Conservation (phyloP, 2,113 vertebrate species). For the Mugil cephalus region DNA sequence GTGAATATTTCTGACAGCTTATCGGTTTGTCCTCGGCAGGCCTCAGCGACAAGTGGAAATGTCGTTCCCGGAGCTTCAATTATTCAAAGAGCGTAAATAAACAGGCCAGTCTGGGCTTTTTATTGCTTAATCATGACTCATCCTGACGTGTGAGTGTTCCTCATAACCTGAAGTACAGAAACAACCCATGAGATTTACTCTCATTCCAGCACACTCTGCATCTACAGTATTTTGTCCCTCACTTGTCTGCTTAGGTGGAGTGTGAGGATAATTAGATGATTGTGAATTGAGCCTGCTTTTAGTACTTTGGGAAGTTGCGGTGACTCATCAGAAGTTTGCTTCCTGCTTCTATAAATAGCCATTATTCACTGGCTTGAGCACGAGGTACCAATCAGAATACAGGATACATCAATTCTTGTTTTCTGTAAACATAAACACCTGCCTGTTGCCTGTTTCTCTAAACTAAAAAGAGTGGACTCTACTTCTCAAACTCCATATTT, state of each 20-base stretch:
- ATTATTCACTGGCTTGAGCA: constrained; percentile 55
- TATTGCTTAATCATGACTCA: constrained; percentile 32
- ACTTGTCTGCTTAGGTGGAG: constrained; percentile 5
- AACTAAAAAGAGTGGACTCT: constrained; percentile 4
- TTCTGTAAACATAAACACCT: constrained; percentile 27
- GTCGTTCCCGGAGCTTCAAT: background rate
- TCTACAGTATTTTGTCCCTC: constrained; percentile 25
- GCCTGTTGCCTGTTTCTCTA: background rate
- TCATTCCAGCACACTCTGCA: background rate
- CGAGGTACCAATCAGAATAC: constrained; percentile 36
- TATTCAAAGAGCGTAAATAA: background rate
- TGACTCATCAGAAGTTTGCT: constrained; percentile 68
- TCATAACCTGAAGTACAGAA: background rate
- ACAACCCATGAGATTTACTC: background rate
- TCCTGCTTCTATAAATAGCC: constrained; percentile 73
- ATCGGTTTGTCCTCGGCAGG: background rate
- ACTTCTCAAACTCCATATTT: constrained; percentile 1
- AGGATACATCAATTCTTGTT: constrained; percentile 11
- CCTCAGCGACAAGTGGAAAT: constrained; percentile 10
- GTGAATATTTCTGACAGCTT: constrained; percentile 23
- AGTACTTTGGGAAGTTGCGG: constrained; percentile 67
- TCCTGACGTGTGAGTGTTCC: constrained; percentile 7
- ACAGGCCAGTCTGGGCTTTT: constrained; percentile 2
- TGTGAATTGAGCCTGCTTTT: constrained; percentile 37
- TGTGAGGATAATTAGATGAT: constrained; percentile 51